These are phyloP conservation scores for Dicranocentrus wangi DNA, from an alignment of 2,888 invertebrate species.

Conservation along the genomic window DNA sequence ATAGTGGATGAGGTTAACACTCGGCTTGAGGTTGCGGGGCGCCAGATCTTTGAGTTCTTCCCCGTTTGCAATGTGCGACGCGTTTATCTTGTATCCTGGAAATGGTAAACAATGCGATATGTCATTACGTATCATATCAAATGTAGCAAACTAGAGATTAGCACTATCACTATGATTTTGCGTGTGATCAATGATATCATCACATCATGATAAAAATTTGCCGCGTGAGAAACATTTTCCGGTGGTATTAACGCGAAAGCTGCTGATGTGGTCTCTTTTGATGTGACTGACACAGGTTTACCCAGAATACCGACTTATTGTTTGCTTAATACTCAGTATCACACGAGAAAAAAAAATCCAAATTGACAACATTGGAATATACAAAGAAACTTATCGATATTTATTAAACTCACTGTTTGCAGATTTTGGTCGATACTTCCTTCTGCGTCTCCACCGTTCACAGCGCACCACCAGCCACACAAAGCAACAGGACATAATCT, in stretches of 20 bases:
- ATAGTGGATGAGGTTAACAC: conserved; percentile 55
- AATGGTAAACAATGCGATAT: background rate
- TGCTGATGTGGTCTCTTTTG: no score
- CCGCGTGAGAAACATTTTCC: no score
- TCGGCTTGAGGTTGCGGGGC: conserved; percentile 52
- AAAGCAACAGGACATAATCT: conserved; percentile 59
- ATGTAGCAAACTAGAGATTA: no score
- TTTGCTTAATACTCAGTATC: background rate
- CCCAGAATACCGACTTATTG: background rate
- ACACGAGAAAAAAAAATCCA: no score
- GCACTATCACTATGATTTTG: no score
- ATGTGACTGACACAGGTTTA: background rate
- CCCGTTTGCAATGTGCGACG: conserved; percentile 53
- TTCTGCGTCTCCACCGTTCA: conserved; percentile 55
- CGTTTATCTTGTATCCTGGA: conserved; percentile 48
- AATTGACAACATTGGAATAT: background rate
- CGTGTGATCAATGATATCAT: no score
- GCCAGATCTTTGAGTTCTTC: conserved; percentile 47
- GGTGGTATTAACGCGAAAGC: no score
- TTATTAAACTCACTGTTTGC: conserved; percentile 39
- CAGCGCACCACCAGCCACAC: conserved; percentile 66
- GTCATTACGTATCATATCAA: background rate
- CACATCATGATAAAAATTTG: no score
- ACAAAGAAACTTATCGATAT: no score
- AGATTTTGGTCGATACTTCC: conserved; percentile 55